Evolutionary conservation across 2,113 vertebrate species (phyloP).

Genomic region (Oreochromis tanganicae): DNA sequence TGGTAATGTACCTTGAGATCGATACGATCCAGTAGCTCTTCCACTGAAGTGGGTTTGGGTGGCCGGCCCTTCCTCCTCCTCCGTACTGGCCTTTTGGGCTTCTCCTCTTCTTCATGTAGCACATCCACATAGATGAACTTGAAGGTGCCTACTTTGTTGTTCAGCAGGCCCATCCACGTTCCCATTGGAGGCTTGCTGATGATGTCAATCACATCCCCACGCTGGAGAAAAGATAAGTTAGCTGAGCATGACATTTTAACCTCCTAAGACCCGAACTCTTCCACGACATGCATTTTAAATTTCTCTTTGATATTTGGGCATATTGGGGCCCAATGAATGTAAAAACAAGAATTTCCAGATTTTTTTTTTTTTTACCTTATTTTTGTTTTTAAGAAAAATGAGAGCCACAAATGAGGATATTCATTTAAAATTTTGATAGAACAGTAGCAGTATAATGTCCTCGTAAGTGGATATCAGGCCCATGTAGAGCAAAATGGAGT

Average conservation of each 20-base stretch:
- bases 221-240: constrained; percentile 64
- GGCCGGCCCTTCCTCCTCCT: constrained; percentile 86
- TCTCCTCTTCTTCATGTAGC: constrained; percentile 89
- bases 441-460: no score
- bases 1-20: constrained; percentile 83
- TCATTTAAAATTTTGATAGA: no score
- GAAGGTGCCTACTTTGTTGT: constrained; percentile 98
- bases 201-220: constrained; percentile 97
- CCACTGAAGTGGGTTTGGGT: constrained; percentile 92
- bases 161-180: constrained; percentile 97
- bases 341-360: no score
- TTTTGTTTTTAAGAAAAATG: no score
- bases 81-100: constrained; percentile 86
- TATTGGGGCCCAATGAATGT: no score
- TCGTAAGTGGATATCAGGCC: no score
- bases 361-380: no score
- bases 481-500: no score
- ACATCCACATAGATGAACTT: constrained; percentile 99
- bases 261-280: no score
- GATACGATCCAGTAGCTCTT: constrained; percentile 93
- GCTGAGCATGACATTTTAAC: background rate
- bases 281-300: no score
- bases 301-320: no score
- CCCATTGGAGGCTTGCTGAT: constrained; percentile 99
- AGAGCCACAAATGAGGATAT: no score